Evolutionary conservation across 2,113 vertebrate genomes (phyloP), one percentile per base, ranked within the genome.

Genomic region (Sinocyclocheilus maitianheensis): DNA sequence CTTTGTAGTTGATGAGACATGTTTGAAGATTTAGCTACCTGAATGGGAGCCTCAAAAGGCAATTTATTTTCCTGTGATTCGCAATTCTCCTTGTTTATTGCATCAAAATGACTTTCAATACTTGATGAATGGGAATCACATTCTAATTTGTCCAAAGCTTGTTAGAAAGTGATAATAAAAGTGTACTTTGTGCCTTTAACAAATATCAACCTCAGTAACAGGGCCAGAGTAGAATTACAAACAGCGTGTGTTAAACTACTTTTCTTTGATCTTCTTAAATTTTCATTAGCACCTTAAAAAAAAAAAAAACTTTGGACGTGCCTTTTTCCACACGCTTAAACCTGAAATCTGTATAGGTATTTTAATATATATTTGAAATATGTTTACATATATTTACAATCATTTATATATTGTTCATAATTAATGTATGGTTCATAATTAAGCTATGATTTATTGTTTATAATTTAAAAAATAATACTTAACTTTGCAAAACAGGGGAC

Each of bases 1-100:
- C 85, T 88, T 86, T 86, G 84, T 63, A 83, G 86, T 40, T 85
- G 82, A 89, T 85, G 65, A 86, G 83, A 86, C 76, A 10, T 86
- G 71, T 92, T 91, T 91, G 62, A 84, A 67, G 86, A 83, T 51
- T 81, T 86, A 88, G 87, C 86, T 77, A 77, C 84, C 90, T 87
- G 89, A 90, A 81, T 82, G 76, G 53, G 26, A 87, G 18, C 60
- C 65, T 83, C 77, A 71, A 87, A 88, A 91, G 87, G 90, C 89
- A 88, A 93, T 93, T 91, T 91, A 87, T 90, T 91, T 92, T 85
- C 84, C 84, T 84, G 84, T 88, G 90, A 93, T 89, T 93, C 84
- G 65, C 85, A 85, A 90, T 92, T 85, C 84, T 80, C 91, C 90
- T 90, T 93, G 91, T 93, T 94, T 93, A 91, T 90, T 67, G 76